These are phyloP conservation scores for Paracyprichromis sp. DNA, from an alignment of 2,113 vertebrate genomes.

Conservation along the genomic window DNA sequence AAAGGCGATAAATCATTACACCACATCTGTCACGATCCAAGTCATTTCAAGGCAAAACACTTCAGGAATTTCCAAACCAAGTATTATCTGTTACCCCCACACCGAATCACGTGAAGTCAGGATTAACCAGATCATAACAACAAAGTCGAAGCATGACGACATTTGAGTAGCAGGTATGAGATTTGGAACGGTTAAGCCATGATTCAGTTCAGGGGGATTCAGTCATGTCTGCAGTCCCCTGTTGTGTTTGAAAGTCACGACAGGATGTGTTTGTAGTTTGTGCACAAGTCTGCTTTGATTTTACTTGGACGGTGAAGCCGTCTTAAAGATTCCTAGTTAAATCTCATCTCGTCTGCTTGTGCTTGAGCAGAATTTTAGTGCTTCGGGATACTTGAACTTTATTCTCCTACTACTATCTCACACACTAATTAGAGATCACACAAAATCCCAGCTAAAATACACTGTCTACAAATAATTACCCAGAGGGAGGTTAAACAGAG, in stretches of 20 bases:
- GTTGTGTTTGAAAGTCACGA: neutral
- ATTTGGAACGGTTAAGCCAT: neutral
- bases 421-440: conserved; percentile 34
- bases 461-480: conserved; percentile 13
- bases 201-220: neutral
- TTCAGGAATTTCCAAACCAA: neutral
- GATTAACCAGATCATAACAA: conserved; percentile 1
- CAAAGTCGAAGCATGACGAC: conserved; percentile 13
- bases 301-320: neutral
- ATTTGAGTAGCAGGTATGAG: conserved; percentile 8
- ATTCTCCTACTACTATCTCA: neutral
- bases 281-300: neutral
- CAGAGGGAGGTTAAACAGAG: neutral
- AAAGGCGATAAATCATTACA: neutral
- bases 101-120: neutral
- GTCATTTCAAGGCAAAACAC: neutral
- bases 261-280: neutral
- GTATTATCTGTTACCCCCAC: neutral
- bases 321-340: neutral
- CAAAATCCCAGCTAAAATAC: conserved; percentile 6
- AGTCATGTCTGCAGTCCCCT: neutral
- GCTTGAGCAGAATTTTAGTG: neutral
- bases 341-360: neutral
- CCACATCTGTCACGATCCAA: neutral
- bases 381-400: neutral